These are phyloP conservation scores for Rhingia rostrata DNA, from an alignment of 2,888 invertebrate species.

Conservation along the genomic window DNA sequence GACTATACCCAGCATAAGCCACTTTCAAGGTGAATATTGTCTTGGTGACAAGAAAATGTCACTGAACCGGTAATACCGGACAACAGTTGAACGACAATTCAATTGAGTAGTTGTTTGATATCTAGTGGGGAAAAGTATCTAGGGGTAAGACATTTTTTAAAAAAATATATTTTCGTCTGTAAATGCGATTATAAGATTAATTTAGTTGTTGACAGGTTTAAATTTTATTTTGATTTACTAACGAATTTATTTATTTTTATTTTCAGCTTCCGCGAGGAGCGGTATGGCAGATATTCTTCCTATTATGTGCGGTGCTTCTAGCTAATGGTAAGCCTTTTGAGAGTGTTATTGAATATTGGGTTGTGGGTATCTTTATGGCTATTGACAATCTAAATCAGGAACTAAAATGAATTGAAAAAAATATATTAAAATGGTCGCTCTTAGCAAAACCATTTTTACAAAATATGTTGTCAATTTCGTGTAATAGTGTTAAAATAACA, in stretches of 20 bases:
- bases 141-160: neutral
- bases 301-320: constrained; percentile 79
- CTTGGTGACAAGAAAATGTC: constrained; percentile 22
- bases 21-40: constrained; percentile 25
- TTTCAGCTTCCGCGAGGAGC: constrained; percentile 82
- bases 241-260: constrained; percentile 61
- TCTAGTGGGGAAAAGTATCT: neutral
- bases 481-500: too few species aligned
- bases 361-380: too few species aligned
- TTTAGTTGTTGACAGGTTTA: neutral
- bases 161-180: neutral
- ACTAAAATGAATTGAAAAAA: too few species aligned
- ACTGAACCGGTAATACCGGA: constrained; percentile 45
- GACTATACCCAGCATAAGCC: neutral
- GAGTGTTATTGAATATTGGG: too few species aligned
- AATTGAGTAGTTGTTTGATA: neutral
- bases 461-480: too few species aligned
- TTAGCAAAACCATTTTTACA: too few species aligned
- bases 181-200: neutral
- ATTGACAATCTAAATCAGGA: too few species aligned
- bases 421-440: too few species aligned
- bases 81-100: neutral
- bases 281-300: constrained; percentile 81
- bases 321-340: constrained; percentile 78
- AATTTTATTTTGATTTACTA: neutral